Conservation (phyloP, 2,888 invertebrate genomes). For the Cerceris ruficornis region DNA sequence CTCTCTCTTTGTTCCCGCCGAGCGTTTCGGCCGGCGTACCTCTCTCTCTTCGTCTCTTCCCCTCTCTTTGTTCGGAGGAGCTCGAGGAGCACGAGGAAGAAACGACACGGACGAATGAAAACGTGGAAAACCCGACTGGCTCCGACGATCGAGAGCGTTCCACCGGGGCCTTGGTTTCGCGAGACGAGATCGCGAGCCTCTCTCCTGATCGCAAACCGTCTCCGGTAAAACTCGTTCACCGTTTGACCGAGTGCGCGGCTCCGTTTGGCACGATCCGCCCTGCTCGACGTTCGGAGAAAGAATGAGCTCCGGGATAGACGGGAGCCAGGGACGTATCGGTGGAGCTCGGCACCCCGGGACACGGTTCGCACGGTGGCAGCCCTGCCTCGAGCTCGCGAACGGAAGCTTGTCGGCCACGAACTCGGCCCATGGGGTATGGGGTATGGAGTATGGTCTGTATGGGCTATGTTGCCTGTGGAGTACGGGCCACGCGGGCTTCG, state of each 20-base stretch:
- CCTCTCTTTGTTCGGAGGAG: constrained; percentile 44
- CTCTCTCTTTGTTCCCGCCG: constrained; percentile 57
- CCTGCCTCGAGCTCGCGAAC: constrained; percentile 57
- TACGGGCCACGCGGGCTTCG: constrained; percentile 44
- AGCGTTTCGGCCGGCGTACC: constrained; percentile 31
- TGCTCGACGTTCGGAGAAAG: constrained; percentile 71
- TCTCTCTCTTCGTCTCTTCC: constrained; percentile 36
- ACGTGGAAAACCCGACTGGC: constrained; percentile 2
- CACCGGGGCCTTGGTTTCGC: neutral
- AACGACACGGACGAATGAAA: constrained; percentile 23
- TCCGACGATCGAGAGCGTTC: neutral
- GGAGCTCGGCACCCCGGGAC: constrained; percentile 61
- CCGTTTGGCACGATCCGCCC: constrained; percentile 59
- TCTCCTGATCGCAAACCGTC: neutral
- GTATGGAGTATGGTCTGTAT: constrained; percentile 15
- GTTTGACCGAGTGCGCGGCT: constrained; percentile 23
- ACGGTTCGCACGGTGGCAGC: constrained; percentile 61
- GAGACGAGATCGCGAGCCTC: neutral
- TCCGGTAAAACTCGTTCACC: constrained; percentile 17
- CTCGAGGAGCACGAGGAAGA: constrained; percentile 29
- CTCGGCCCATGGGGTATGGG: constrained; percentile 10
- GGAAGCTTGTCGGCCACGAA: constrained; percentile 18
- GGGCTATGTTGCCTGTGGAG: too few relatives aligned
- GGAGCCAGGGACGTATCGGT: constrained; percentile 58
- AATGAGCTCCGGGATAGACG: constrained; percentile 72